Evolutionary conservation across 2,888 invertebrate species (phyloP).

Genomic region (Lacanobia wlatinum): DNA sequence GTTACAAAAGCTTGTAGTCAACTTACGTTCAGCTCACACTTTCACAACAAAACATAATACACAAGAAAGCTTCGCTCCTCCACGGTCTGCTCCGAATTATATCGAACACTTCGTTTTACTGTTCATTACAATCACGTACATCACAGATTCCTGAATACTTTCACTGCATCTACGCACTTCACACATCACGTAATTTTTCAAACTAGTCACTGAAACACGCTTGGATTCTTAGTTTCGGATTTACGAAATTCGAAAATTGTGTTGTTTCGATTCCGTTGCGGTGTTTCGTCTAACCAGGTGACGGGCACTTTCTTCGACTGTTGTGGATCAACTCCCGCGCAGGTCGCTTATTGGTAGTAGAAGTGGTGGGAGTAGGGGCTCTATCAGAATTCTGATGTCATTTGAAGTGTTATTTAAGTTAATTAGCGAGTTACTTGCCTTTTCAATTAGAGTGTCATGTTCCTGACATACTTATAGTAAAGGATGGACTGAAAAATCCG

Average conservation of each 20-base stretch:
- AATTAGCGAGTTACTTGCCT: neutral
- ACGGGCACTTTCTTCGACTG: conserved; percentile 81
- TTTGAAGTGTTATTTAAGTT: conserved; percentile 10
- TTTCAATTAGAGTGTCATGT: neutral
- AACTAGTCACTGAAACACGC: conserved; percentile 24
- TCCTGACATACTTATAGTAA: neutral
- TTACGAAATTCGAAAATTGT: conserved; percentile 36
- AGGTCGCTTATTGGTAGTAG: conserved; percentile 70
- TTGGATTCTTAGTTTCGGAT: conserved; percentile 34
- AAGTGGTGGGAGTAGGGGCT: conserved; percentile 77
- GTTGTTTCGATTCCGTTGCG: conserved; percentile 36
- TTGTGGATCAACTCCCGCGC: conserved; percentile 77
- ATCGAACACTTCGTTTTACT: conserved; percentile 34
- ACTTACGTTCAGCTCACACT: conserved; percentile 70
- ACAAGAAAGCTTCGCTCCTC: conserved; percentile 52
- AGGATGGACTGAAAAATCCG: neutral
- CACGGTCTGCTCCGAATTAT: conserved; percentile 49
- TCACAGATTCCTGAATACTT: conserved; percentile 51
- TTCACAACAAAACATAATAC: conserved; percentile 70
- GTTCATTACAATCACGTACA: conserved; percentile 33
- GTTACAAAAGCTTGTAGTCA: conserved; percentile 30
- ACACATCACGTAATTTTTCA: conserved; percentile 41
- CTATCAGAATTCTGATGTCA: conserved; percentile 34
- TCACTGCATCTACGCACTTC: conserved; percentile 34
- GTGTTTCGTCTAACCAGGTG: conserved; percentile 53